Percentiles rank a stretch among this genome's conserved stretches.
phyloP scores from a whole-genome alignment of 2,113 vertebrate genomes.

The Xenopus borealis region DNA sequence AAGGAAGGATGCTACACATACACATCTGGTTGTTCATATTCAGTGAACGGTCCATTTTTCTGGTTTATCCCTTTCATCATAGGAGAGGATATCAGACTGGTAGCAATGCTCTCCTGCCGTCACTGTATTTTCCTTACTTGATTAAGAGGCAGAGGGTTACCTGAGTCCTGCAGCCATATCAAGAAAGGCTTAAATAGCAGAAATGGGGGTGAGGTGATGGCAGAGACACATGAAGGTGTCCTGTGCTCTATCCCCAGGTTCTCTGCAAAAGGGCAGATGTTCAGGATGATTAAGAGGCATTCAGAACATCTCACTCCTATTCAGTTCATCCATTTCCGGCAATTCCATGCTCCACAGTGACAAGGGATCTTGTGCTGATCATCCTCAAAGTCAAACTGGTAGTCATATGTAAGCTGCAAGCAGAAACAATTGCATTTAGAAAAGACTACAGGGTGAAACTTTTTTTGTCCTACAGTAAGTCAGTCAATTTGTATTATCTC shows the following conservation, averaged over 20 bases:
- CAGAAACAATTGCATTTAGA: background rate
- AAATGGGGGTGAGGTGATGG: conserved; percentile 9
- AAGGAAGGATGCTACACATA: conserved; percentile 36
- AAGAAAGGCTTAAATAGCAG: conserved; percentile 3
- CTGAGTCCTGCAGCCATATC: background rate
- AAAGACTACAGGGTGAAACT: no score
- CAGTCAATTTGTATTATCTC: background rate
- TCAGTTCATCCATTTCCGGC: conserved; percentile 98
- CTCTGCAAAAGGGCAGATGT: conserved; percentile 9
- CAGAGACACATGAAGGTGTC: conserved; percentile 5
- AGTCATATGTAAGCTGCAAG: conserved; percentile 85
- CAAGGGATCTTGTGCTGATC: conserved; percentile 99
- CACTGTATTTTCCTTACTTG: conserved; percentile 6
- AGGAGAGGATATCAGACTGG: background rate
- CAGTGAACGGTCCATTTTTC: conserved; percentile 14
- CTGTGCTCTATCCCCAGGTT: conserved; percentile 18
- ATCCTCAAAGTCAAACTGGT: conserved; percentile 98
- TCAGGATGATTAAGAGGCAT: conserved; percentile 14
- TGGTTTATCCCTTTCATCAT: conserved; percentile 8
- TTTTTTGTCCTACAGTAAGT: background rate
- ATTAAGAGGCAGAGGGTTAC: conserved; percentile 5
- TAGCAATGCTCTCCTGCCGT: conserved; percentile 1
- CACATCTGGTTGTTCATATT: conserved; percentile 6
- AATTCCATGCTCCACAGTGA: conserved; percentile 97
- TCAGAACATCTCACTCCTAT: background rate